Conservation (phyloP, 1,140 invertebrate genomes). For the Drepana arcuata region DNA sequence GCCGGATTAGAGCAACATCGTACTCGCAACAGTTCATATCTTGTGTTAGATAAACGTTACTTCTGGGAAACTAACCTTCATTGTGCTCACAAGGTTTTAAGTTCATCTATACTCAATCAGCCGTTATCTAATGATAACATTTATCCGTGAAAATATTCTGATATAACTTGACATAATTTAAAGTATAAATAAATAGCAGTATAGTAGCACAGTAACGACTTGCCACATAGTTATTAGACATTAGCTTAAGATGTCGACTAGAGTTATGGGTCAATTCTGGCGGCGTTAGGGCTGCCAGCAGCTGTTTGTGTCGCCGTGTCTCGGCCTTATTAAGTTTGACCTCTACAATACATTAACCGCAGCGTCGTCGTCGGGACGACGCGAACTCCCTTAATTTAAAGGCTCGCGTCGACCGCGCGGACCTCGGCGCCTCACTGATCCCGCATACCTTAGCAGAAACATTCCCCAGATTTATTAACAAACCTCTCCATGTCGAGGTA, state of each 20-base stretch:
- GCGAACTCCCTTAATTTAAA: slow-evolving; percentile 22
- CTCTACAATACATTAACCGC: slow-evolving; percentile 17
- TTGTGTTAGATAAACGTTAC: no score
- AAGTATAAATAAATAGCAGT: no score
- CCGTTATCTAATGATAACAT: no score
- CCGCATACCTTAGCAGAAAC: slow-evolving; percentile 27
- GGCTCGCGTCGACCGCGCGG: slow-evolving; percentile 5
- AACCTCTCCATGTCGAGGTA: slow-evolving; percentile 10
- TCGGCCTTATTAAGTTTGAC: slow-evolving; percentile 20
- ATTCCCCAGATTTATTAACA: slow-evolving; percentile 29
- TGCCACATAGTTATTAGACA: slow-evolving; percentile 13
- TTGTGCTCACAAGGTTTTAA: no score
- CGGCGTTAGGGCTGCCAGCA: slow-evolving; percentile 8
- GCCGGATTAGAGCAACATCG: no score
- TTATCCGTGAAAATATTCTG: no score
- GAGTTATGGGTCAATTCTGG: slow-evolving; percentile 18
- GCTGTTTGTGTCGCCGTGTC: slow-evolving; percentile 12
- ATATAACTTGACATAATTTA: no score
- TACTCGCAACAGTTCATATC: no score
- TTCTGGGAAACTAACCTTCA: no score
- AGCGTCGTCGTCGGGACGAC: slow-evolving; percentile 5
- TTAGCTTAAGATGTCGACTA: slow-evolving; percentile 19
- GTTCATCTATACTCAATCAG: no score
- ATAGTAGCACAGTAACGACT: slow-evolving; percentile 9
- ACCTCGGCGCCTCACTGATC: slow-evolving; percentile 18